Evolutionary conservation across 2,797 vertebrate genomes (phyloP), one percentile per base, ranked within the genome.

Genomic region (Chaenodraco wilsoni): DNA sequence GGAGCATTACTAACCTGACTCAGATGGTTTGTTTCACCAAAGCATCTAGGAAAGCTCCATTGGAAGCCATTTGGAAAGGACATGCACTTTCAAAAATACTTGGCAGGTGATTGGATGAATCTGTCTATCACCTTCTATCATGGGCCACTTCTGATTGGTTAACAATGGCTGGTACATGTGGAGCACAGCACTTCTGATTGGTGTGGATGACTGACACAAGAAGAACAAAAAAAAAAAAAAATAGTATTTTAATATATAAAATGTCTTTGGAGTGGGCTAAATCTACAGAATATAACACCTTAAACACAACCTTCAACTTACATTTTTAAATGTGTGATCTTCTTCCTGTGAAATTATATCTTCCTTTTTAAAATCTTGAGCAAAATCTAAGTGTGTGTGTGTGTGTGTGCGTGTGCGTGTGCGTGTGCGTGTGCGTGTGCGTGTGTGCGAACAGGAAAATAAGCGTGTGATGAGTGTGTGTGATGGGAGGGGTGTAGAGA

Each of bases 401-500:
- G 33, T 8, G 5, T 43, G 0, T 14, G 7, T n/a, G n/a, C n/a
- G n/a, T 73, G 71, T 58, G 0, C 14, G 6, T 33, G 1, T 58
- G 33, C 6, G 5, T 43, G 1, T 58, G 33, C n/a, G n/a, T 73
- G 71, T 58, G 0, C 14, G 6, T 33, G 1, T 58, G 33, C 6
- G 5, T 43, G 1, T 58, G 33, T 8, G 5, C 33, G 0, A 80
- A 54, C 31, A 66, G 54, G 45, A 64, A 74, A 51, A 10, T 3
- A 0, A 1, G 37, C 15, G 0, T 17, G 0, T 33, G 0, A 16
- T 33, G 0, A 16, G 8, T 2, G 5, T 2, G 5, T 51, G n/a
- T 57, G 40, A 60, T 79, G 83, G 86, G 89, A 87, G 87, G 87
- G 1, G 84, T 54, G 60, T 27, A 12, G 13, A 79, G n/a, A 63